Evolutionary conservation across 2,888 invertebrate genomes (phyloP).

Genomic region (Rotaria sp.): DNA sequence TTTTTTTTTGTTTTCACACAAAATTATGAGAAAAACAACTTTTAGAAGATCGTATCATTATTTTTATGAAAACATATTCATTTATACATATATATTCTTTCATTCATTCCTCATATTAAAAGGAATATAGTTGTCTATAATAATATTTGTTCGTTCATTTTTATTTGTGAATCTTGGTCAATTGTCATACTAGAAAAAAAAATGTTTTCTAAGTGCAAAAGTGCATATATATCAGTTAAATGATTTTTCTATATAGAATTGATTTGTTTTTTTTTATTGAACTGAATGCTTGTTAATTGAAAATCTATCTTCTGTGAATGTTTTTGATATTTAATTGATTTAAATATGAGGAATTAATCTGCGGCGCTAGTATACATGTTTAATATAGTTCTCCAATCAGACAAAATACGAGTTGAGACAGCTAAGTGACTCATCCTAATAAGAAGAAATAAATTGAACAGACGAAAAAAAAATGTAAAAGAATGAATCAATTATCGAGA

Average conservation of each 20-base stretch:
- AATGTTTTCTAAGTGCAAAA: neutral
- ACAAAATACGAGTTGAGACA: neutral
- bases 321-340: neutral
- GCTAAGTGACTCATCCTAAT: neutral
- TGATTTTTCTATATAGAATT: neutral
- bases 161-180: neutral
- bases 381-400: neutral
- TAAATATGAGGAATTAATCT: neutral
- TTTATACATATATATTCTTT: neutral
- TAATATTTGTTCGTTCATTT: neutral
- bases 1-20: neutral
- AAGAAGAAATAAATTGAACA: conserved; percentile 10
- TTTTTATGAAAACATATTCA: neutral
- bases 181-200: neutral
- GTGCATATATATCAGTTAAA: neutral
- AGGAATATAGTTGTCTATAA: neutral
- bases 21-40: neutral
- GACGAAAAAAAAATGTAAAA: neutral
- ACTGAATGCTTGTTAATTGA: neutral
- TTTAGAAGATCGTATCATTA: neutral
- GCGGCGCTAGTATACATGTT: conserved; percentile 3
- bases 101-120: neutral
- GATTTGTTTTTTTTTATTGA: neutral
- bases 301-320: neutral
- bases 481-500: neutral